Conservation (phyloP, 2,113 vertebrate species). For the Hipposideros armiger region DNA sequence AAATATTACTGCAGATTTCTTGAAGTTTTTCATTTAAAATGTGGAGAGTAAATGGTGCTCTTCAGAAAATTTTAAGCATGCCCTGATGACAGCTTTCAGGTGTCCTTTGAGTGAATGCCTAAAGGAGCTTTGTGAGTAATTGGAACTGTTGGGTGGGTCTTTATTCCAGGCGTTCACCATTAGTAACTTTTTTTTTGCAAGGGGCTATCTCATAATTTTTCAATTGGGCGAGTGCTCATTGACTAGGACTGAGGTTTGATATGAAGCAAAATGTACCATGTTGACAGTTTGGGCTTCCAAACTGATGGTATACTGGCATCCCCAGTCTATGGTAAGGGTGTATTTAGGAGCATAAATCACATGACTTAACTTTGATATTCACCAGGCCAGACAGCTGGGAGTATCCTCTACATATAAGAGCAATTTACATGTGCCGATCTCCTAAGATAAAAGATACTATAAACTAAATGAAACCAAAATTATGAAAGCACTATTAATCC, state of each 20-base stretch:
- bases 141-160: not conserved
- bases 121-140: not conserved
- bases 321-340: not conserved
- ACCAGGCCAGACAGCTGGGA: not conserved
- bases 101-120: not conserved
- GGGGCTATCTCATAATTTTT: not conserved
- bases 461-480: conserved; percentile 30
- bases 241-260: not conserved
- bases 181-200: not conserved
- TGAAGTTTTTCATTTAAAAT: conserved; percentile 10
- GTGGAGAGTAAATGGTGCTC: not conserved
- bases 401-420: not conserved
- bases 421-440: not conserved
- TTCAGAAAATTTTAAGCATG: not conserved
- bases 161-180: not conserved
- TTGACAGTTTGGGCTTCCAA: not conserved
- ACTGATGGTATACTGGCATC: not conserved
- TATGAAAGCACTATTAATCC: not conserved
- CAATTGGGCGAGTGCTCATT: not conserved
- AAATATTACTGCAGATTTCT: not conserved
- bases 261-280: not conserved
- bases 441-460: not conserved
- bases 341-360: not conserved
- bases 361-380: not conserved
- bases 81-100: not conserved